phyloP scores from a whole-genome alignment of 2,888 invertebrate species.

The Fissipunctia ypsillon region DNA sequence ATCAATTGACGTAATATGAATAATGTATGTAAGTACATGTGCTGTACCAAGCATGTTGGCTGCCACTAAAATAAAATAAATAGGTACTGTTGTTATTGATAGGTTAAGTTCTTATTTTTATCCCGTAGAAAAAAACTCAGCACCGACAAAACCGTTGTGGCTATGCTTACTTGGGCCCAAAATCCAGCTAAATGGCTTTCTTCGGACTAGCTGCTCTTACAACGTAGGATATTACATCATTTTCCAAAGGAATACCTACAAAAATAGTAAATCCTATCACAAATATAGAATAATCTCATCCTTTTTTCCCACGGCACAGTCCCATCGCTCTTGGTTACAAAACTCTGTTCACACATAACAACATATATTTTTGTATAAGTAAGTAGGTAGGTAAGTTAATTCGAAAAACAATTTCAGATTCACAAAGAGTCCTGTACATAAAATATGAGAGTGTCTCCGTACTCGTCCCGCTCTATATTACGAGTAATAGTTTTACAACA shows the following conservation, averaged over 20 bases:
- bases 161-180: too few species aligned
- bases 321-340: constrained; percentile 1
- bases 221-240: neutral
- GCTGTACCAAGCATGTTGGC: too few species aligned
- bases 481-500: constrained; percentile 64
- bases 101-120: neutral
- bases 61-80: too few species aligned
- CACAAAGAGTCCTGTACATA: constrained; percentile 45
- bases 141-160: neutral
- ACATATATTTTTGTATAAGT: neutral
- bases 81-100: neutral
- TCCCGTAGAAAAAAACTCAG: neutral
- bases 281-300: constrained; percentile 23
- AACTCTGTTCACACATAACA: constrained; percentile 27
- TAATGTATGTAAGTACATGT: too few species aligned
- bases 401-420: constrained; percentile 54
- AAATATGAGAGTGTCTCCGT: constrained; percentile 33
- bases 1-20: too few species aligned
- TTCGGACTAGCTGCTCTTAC: neutral
- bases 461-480: constrained; percentile 31
- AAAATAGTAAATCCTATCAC: constrained; percentile 23
- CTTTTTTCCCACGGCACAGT: neutral
- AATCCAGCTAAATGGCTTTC: too few species aligned
- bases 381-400: constrained; percentile 18
- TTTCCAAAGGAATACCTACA: constrained; percentile 9